phyloP scores from a whole-genome alignment of 2,797 vertebrate genomes.

The Botia kubotai region DNA sequence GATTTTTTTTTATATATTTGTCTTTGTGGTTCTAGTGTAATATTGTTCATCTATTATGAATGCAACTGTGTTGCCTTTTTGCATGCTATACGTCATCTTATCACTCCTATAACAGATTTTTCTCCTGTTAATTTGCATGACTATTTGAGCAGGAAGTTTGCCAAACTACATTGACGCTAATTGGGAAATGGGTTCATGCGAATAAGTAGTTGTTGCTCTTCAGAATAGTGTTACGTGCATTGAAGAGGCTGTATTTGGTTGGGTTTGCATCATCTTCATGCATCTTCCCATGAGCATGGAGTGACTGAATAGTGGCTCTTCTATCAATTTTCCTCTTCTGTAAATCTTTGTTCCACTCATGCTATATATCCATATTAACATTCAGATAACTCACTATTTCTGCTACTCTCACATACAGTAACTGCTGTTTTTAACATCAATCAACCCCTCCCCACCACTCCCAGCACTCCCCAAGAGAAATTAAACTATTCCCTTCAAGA shows the following conservation, averaged over 20 bases:
- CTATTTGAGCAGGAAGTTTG: neutral
- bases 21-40: neutral
- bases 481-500: constrained; percentile 33
- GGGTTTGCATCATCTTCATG: constrained; percentile 20
- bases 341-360: neutral
- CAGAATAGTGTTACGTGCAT: constrained; percentile 8
- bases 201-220: constrained; percentile 19
- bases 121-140: neutral
- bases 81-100: neutral
- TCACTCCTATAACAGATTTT: neutral
- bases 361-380: constrained; percentile 19
- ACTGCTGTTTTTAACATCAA: constrained; percentile 47
- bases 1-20: neutral
- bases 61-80: neutral
- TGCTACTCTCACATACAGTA: constrained; percentile 10
- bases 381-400: neutral
- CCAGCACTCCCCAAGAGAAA: constrained; percentile 17
- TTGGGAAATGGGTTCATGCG: neutral
- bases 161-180: neutral
- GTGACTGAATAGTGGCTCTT: neutral
- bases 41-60: neutral
- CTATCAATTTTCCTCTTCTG: neutral
- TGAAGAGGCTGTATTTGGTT: neutral
- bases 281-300: constrained; percentile 34
- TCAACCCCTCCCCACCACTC: neutral